Conservation (phyloP, 2,113 vertebrate genomes). For the Neogale vison region DNA sequence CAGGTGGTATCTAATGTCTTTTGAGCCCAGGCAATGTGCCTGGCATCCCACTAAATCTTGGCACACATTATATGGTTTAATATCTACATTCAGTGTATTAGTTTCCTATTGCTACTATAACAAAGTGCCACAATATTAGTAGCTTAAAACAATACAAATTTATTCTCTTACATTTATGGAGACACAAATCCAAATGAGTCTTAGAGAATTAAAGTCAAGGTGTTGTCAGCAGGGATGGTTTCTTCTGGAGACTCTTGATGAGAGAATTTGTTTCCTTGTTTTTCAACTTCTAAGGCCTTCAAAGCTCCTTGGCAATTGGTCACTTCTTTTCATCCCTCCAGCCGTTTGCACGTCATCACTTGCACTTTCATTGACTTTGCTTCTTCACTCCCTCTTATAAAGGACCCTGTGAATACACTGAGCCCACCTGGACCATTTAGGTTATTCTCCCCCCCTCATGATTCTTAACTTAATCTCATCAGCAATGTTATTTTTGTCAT, state of each 20-base stretch:
- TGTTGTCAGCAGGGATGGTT: neutral
- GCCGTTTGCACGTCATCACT: neutral
- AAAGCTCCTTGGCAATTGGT: neutral
- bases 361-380: neutral
- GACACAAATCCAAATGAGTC: neutral
- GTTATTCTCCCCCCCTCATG: too few species aligned
- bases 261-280: neutral
- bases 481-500: neutral
- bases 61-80: neutral
- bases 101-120: neutral
- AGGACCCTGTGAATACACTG: neutral
- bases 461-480: neutral
- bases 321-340: neutral
- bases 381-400: neutral
- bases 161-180: neutral
- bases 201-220: neutral
- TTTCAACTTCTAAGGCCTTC: neutral
- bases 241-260: neutral
- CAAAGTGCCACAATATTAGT: neutral
- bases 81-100: neutral
- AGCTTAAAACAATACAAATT: neutral
- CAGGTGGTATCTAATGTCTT: neutral
- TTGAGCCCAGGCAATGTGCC: neutral
- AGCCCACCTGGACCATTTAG: neutral
- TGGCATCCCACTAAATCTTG: neutral